phyloP scores from a whole-genome alignment of 2,113 vertebrate species.

The Glaucidium brasilianum region DNA sequence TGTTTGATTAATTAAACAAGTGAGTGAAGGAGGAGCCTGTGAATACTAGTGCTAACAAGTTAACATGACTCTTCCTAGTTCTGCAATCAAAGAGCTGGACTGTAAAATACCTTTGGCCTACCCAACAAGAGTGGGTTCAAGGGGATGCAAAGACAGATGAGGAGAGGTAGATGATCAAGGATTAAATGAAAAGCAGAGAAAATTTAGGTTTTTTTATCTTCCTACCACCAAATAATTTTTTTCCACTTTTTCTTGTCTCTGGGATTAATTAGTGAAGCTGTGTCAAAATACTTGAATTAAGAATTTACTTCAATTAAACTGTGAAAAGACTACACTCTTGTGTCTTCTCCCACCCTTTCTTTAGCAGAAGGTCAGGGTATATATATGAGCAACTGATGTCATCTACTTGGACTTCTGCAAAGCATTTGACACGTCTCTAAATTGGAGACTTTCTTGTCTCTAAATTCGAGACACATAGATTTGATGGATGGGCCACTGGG shows the following conservation, averaged over 20 bases:
- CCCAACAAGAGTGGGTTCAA: background rate
- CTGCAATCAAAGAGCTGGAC: background rate
- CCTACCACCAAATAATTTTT: background rate
- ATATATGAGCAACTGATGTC: too few relatives aligned
- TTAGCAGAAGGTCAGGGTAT: background rate
- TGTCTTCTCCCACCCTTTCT: background rate
- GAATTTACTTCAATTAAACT: constrained; percentile 20
- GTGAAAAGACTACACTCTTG: background rate
- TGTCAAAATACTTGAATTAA: constrained; percentile 15
- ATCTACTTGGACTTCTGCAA: too few relatives aligned
- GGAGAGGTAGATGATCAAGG: background rate
- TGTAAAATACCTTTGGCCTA: background rate
- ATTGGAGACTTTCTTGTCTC: too few relatives aligned
- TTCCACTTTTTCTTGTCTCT: background rate
- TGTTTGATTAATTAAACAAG: background rate
- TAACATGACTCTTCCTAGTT: background rate
- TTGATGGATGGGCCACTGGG: too few relatives aligned
- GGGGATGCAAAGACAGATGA: background rate
- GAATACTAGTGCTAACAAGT: background rate
- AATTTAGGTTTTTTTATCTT: background rate
- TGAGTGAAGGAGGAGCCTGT: background rate
- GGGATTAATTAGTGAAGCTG: background rate
- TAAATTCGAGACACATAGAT: too few relatives aligned
- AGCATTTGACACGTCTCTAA: too few relatives aligned
- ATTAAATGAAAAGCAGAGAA: background rate